Conservation (phyloP, 2,888 invertebrate species). For the Rotaria magnacalcarata region DNA sequence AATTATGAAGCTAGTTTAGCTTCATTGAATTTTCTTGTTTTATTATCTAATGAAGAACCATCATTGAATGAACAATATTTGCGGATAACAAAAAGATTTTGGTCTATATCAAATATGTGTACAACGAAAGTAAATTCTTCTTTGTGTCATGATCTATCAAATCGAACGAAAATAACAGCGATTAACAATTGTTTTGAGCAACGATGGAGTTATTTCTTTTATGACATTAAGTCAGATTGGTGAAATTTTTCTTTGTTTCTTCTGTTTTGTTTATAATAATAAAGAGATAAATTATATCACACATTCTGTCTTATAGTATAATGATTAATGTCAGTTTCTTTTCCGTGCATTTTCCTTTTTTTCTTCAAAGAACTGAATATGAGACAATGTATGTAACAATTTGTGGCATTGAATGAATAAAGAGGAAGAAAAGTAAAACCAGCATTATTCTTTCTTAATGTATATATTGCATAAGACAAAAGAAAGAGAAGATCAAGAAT, state of each 20-base stretch:
- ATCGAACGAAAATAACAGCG: not conserved
- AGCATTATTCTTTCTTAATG: not conserved
- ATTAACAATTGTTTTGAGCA: not conserved
- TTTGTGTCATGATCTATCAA: not conserved
- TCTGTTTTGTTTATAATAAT: not conserved
- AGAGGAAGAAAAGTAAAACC: not conserved
- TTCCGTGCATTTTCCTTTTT: too few species aligned
- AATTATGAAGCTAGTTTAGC: not conserved
- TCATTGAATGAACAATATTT: not conserved
- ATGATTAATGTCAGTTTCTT: too few species aligned
- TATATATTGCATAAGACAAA: not conserved
- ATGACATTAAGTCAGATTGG: slow-evolving; percentile 33
- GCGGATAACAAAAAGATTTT: not conserved
- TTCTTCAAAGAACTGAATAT: too few species aligned
- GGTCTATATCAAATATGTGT: not conserved
- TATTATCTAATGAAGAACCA: not conserved
- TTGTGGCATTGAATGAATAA: not conserved
- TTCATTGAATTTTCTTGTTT: not conserved
- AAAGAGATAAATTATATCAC: not conserved
- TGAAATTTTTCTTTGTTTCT: not conserved
- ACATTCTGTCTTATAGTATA: too few species aligned
- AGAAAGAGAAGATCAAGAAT: not conserved
- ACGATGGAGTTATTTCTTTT: slow-evolving; percentile 12
- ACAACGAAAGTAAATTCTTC: not conserved
- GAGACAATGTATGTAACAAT: not conserved